These are phyloP conservation scores for Holacanthella duospinosa DNA, from an alignment of 2,888 invertebrate genomes.

Conservation along the genomic window DNA sequence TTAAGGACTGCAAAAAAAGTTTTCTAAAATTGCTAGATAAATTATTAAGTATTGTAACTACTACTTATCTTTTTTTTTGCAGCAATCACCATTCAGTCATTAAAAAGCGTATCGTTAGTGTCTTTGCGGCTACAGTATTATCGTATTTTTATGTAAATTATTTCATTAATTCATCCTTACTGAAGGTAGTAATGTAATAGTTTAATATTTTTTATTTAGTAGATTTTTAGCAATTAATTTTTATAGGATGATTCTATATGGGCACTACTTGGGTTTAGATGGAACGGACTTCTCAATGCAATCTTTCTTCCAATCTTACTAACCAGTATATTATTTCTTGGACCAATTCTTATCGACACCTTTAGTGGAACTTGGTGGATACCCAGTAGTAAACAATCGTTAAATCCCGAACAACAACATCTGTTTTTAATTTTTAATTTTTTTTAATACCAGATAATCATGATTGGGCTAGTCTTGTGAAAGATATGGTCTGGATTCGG, in stretches of 20 bases:
- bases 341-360: slow-evolving; percentile 47
- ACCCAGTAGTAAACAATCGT: slow-evolving; percentile 25
- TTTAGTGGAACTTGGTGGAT: slow-evolving; percentile 23
- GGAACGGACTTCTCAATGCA: slow-evolving; percentile 62
- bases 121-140: slow-evolving; percentile 65
- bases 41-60: no score
- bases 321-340: slow-evolving; percentile 68
- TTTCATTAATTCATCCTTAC: slow-evolving; percentile 55
- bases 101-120: slow-evolving; percentile 76
- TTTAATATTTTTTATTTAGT: background rate
- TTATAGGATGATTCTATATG: slow-evolving; percentile 46
- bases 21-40: no score
- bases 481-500: slow-evolving; percentile 62
- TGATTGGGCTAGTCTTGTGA: background rate
- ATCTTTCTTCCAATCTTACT: slow-evolving; percentile 61
- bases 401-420: background rate
- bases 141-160: slow-evolving; percentile 66
- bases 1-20: background rate
- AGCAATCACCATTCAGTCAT: slow-evolving; percentile 83
- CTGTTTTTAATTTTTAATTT: slow-evolving; percentile 5
- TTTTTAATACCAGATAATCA: no score
- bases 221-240: background rate
- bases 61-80: slow-evolving; percentile 42
- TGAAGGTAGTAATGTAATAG: slow-evolving; percentile 43
- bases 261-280: slow-evolving; percentile 64